These are phyloP conservation scores for Proisotoma minuta DNA, from an alignment of 2,888 invertebrate genomes.

Conservation along the genomic window DNA sequence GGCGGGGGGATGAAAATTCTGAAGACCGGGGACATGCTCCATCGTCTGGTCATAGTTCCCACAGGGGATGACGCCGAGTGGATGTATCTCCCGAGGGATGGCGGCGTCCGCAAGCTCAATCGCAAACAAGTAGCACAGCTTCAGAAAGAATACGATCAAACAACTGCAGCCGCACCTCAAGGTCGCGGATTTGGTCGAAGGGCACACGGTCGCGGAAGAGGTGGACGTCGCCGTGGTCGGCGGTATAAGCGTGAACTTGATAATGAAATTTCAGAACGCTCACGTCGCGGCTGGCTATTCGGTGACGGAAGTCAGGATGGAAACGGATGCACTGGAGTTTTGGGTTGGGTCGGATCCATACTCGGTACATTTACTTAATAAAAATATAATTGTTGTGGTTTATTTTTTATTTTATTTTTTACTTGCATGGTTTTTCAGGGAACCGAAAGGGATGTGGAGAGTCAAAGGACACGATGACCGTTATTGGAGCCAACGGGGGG, in stretches of 20 bases:
- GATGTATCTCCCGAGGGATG: background rate
- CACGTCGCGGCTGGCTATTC: constrained; percentile 1
- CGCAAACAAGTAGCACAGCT: too few species aligned
- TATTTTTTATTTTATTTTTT: too few species aligned
- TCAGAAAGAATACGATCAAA: too few species aligned
- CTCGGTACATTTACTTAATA: background rate
- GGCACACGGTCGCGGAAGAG: too few species aligned
- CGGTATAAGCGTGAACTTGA: too few species aligned
- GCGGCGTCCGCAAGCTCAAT: background rate
- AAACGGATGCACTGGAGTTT: background rate
- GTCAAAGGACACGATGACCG: background rate
- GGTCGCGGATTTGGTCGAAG: too few species aligned
- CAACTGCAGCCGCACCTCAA: too few species aligned
- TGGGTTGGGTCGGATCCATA: background rate
- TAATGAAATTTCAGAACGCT: too few species aligned
- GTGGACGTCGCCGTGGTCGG: too few species aligned
- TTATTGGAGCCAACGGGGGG: background rate
- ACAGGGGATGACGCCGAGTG: background rate
- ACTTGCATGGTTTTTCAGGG: too few species aligned
- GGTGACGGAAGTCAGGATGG: background rate
- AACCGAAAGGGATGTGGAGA: background rate
- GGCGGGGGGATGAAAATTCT: background rate
- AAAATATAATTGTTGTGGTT: background rate
- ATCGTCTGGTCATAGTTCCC: background rate
- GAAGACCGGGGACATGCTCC: background rate